Evolutionary conservation across 2,888 invertebrate species (phyloP).

Genomic region (Deilephila porcellus): DNA sequence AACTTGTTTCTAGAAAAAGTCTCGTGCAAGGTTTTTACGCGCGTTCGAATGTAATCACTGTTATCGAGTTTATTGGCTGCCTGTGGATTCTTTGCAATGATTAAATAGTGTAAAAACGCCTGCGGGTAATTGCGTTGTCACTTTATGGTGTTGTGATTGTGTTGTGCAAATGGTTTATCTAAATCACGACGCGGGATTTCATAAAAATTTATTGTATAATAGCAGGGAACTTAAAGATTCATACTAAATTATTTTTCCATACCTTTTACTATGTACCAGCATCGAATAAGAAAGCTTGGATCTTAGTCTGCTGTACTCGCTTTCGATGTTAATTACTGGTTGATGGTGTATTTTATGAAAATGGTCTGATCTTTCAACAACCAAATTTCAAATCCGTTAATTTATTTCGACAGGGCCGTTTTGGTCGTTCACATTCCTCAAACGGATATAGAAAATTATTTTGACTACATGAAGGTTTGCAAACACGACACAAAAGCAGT

Average conservation of each 20-base stretch:
- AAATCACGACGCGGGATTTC: neutral
- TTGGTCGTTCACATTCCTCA: conserved; percentile 26
- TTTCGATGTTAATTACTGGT: no score
- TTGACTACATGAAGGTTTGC: conserved; percentile 37
- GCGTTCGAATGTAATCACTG: conserved; percentile 27
- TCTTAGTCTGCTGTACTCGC: no score
- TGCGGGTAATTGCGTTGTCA: conserved; percentile 27
- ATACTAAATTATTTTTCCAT: no score
- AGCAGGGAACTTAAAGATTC: no score
- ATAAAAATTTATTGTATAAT: neutral
- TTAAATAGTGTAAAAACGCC: conserved; percentile 11
- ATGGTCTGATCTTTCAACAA: no score
- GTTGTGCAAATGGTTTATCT: neutral
- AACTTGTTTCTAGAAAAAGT: conserved; percentile 50
- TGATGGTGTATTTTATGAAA: no score
- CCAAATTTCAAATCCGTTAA: no score
- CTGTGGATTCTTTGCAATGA: conserved; percentile 4
- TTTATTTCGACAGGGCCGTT: no score
- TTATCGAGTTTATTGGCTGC: conserved; percentile 24
- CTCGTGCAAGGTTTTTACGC: conserved; percentile 42
- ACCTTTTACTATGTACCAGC: no score
- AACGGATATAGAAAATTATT: conserved; percentile 45
- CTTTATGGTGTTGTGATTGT: conserved; percentile 2
- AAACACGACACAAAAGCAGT: conserved; percentile 9
- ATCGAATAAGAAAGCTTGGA: no score